Evolutionary conservation across 2,113 vertebrate genomes (phyloP), one percentile per base, ranked within the genome.

Genomic region (Gavialis gangeticus): DNA sequence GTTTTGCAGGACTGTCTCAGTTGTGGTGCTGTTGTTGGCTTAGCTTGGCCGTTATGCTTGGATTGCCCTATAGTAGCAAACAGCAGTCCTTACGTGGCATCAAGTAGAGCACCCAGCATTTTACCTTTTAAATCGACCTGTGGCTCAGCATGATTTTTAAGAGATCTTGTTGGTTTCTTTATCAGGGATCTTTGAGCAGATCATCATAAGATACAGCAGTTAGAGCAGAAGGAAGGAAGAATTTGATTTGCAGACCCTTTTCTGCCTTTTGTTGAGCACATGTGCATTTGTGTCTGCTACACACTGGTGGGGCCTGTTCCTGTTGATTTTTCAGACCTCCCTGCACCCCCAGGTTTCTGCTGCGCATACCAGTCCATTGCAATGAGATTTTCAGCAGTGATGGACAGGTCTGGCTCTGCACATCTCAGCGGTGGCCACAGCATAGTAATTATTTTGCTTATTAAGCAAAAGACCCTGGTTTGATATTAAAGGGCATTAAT

Each of bases 401-500:
- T 21, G 37, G 21, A 10, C 56, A 79, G 4, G 79, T 15, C 37
- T 89, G 60, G 54, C 24, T 92, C 0, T 0, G 12, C 79, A 91
- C 81, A 28, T 81, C 21, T n/a, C 55, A 17, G 30, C 27, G 30
- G 21, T 37, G 58, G 57, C 59, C 22, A 18, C 58, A 79, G 17
- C 19, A 19, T 71, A 17, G 54, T 75, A 78, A 28, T 79, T 91
- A 18, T 63, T 62, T 82, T 60, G 0, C 60, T 79, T 21, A 14
- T 13, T 91, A 67, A 71, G 24, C 77, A 88, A 60, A 73, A 27
- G 17, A 54, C 90, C 21, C 27, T 58, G 22, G 34, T 18, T 66
- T 0, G 0, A 71, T 46, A 75, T 1, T 10, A 75, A 83, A 15
- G 11, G 11, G 4, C 76, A 24, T 67, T n/a, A 34, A 27, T 77